A percentile compares a stretch with the other conserved stretches of the same genome.
phyloP scores from a whole-genome alignment of 2,797 vertebrate genomes.

The Pithecia hirsuta region DNA sequence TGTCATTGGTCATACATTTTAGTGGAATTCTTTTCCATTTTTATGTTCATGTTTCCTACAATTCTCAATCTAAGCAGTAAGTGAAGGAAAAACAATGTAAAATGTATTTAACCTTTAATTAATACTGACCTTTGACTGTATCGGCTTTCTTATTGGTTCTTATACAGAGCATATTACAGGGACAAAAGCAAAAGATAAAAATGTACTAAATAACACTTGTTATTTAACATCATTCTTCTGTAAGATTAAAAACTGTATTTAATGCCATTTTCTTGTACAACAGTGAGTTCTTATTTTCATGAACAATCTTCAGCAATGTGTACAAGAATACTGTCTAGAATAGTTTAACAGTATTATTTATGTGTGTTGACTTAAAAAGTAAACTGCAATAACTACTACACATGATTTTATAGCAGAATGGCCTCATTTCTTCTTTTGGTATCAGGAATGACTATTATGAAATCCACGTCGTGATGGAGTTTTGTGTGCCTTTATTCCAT shows the following conservation, averaged over 20 bases:
- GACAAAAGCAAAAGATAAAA: slow-evolving; percentile 33
- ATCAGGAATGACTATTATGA: background rate
- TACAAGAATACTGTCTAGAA: slow-evolving; percentile 28
- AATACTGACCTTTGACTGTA: background rate
- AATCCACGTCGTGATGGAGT: background rate
- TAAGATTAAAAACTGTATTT: slow-evolving; percentile 55
- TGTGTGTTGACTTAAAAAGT: slow-evolving; percentile 11
- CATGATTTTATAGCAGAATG: background rate
- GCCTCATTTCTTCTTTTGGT: slow-evolving; percentile 54
- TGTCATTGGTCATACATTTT: background rate
- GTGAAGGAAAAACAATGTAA: slow-evolving; percentile 34
- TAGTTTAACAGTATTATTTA: background rate
- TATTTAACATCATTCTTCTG: slow-evolving; percentile 42
- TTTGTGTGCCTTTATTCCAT: slow-evolving; percentile 74
- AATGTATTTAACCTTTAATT: slow-evolving; percentile 49
- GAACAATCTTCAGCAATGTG: slow-evolving; percentile 28
- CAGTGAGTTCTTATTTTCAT: slow-evolving; percentile 49
- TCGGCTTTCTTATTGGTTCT: slow-evolving; percentile 29
- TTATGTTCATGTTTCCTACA: background rate
- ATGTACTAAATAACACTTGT: slow-evolving; percentile 8
- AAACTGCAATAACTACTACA: background rate
- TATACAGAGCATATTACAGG: background rate
- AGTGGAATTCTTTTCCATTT: background rate
- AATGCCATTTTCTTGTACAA: slow-evolving; percentile 48
- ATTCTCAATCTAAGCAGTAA: background rate